Conservation (phyloP, 2,113 vertebrate genomes). For the Forbesichthys papilliferus region DNA sequence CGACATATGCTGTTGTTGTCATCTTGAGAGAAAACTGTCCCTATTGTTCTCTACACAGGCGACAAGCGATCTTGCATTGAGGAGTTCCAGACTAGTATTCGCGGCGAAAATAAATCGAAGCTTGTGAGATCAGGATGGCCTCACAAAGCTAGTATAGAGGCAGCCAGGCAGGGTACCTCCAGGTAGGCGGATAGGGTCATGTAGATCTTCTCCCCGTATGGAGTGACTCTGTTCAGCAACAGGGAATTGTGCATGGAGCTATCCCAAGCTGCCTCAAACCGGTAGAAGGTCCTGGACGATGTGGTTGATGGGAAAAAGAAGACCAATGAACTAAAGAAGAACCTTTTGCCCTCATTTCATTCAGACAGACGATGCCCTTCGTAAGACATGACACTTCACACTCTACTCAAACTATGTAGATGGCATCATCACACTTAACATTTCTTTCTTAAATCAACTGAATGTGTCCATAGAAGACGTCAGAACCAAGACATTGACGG, state of each 20-base stretch:
- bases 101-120: too few species aligned
- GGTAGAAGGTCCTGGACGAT: slow-evolving; percentile 89
- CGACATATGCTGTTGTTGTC: too few species aligned
- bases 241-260: slow-evolving; percentile 99
- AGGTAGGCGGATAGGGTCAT: slow-evolving; percentile 96
- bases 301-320: slow-evolving; percentile 26
- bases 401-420: not conserved
- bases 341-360: slow-evolving; percentile 8
- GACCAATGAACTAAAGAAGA: not conserved
- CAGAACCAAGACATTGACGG: slow-evolving; percentile 16
- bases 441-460: not conserved
- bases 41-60: too few species aligned
- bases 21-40: too few species aligned
- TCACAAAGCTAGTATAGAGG: too few species aligned
- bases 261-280: slow-evolving; percentile 94
- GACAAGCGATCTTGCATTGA: too few species aligned
- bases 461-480: not conserved
- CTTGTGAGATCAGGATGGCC: too few species aligned
- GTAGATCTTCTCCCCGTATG: slow-evolving; percentile 96
- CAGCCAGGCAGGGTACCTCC: slow-evolving; percentile 78
- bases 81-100: too few species aligned
- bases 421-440: not conserved
- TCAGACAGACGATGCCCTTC: not conserved
- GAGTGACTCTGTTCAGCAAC: slow-evolving; percentile 94
- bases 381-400: not conserved